phyloP scores from a whole-genome alignment of 2,888 invertebrate genomes.

The Criorhina ranunculi region DNA sequence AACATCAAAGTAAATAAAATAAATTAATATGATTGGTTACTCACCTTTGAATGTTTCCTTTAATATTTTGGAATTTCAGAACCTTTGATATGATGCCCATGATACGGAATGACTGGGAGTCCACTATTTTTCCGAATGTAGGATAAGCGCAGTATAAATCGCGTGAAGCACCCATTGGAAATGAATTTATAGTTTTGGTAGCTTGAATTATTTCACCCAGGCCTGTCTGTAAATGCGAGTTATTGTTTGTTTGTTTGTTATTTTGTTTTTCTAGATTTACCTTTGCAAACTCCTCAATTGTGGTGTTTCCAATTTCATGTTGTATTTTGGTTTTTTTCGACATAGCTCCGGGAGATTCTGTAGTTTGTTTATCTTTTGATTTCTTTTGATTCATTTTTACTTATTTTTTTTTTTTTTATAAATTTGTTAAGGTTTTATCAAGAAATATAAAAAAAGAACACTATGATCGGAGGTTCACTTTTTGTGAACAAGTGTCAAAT shows the following conservation, averaged over 20 bases:
- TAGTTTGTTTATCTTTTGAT: neutral
- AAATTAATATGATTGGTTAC: conserved; percentile 51
- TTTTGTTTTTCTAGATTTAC: conserved; percentile 74
- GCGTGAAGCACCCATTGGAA: conserved; percentile 90
- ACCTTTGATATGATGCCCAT: conserved; percentile 86
- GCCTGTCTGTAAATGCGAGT: conserved; percentile 83
- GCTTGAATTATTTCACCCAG: conserved; percentile 88
- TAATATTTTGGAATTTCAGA: conserved; percentile 86
- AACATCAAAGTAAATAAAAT: conserved; percentile 18
- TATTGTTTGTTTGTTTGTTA: neutral
- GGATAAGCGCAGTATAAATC: conserved; percentile 91
- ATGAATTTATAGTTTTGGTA: conserved; percentile 88
- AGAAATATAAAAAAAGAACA: neutral
- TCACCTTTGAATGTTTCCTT: conserved; percentile 86
- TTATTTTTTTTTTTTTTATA: conserved; percentile 14
- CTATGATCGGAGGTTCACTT: neutral
- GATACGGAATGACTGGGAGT: conserved; percentile 88
- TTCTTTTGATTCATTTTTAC: conserved; percentile 46
- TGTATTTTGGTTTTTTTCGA: conserved; percentile 44
- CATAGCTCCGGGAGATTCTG: neutral
- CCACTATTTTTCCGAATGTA: conserved; percentile 89
- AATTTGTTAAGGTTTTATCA: neutral
- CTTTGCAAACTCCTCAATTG: conserved; percentile 81
- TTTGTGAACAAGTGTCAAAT: conserved; percentile 29
- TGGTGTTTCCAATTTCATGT: conserved; percentile 59